Evolutionary conservation across 2,888 invertebrate species (phyloP), one percentile per base, ranked within the genome.

Genomic region (Agriopis marginaria): DNA sequence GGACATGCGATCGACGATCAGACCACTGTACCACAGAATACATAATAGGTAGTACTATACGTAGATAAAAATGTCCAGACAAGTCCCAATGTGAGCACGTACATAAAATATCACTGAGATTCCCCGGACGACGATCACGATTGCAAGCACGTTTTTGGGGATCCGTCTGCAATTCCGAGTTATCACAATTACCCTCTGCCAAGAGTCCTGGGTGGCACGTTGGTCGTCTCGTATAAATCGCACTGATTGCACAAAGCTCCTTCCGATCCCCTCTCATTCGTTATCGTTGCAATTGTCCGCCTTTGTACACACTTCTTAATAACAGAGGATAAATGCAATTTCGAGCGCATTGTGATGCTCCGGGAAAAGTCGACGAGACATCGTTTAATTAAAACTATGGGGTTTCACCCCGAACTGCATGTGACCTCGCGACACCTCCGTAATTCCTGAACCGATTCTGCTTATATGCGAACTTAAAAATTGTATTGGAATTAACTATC

Each of bases 221-320:
- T 78, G 58, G 59, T 67, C 71, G 68, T 71, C 76, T 75, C 78
- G 89, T 86, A 89, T 88, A 88, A 92, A 91, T 88, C 87, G 82
- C 87, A 74, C 87, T 93, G 93, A 93, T 93, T 93, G 93, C 90
- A 91, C 93, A 93, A 93, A 93, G 92, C 87, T 86, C 78, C 87
- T 85, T 81, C 76, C 85, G 82, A 82, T 84, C 86, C 88, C 88
- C 89, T 88, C 87, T 89, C 88, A 92, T 92, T 89, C 88, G 89
- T 89, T 92, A 91, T 86, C 84, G 86, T 82, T 89, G 89, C 90
- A 89, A 88, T 89, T 89, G 88, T 89, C 82, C 82, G 81, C 82
- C 78, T 82, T 80, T 85, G 83, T 83, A 82, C 81, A 83, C 78
- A 82, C 77, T 84, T 86, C 86, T 86, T 88, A 89, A 89, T 88